Evolutionary conservation across 2,888 invertebrate genomes (phyloP).

Genomic region (Poecilobothrus nobilitatus): DNA sequence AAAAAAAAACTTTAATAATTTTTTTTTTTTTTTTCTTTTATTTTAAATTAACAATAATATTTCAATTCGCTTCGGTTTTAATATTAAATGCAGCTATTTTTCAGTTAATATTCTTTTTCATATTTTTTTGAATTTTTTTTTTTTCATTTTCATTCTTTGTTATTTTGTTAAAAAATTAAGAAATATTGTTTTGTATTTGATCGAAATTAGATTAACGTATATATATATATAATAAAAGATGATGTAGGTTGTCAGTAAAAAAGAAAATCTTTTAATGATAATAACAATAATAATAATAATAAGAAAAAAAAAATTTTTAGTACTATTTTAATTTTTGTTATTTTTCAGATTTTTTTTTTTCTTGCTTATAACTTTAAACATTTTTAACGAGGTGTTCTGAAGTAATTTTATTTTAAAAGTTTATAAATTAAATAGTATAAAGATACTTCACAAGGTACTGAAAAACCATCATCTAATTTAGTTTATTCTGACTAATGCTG

Average conservation of each 20-base stretch:
- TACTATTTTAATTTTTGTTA: not conserved
- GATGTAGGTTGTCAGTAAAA: not conserved
- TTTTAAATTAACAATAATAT: slow-evolving; percentile 5
- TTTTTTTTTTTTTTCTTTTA: not conserved
- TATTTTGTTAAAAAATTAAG: not conserved
- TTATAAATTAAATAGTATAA: too few relatives aligned
- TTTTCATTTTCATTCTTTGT: too few relatives aligned
- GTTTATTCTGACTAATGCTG: too few relatives aligned
- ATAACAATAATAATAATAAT: not conserved
- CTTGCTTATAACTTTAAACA: not conserved
- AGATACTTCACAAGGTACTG: too few relatives aligned
- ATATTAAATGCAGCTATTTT: not conserved
- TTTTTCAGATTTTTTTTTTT: too few relatives aligned
- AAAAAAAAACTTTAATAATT: too few relatives aligned
- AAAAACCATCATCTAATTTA: too few relatives aligned
- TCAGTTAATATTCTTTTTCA: not conserved
- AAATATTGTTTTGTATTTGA: not conserved
- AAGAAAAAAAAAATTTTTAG: not conserved
- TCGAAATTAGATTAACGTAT: not conserved
- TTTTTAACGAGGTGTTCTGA: not conserved
- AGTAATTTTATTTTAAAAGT: not conserved
- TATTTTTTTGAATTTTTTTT: not conserved
- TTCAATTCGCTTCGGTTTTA: not conserved
- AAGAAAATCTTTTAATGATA: not conserved
- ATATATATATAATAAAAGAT: not conserved